phyloP scores from a whole-genome alignment of 2,113 vertebrate species.

The Peromyscus leucopus region DNA sequence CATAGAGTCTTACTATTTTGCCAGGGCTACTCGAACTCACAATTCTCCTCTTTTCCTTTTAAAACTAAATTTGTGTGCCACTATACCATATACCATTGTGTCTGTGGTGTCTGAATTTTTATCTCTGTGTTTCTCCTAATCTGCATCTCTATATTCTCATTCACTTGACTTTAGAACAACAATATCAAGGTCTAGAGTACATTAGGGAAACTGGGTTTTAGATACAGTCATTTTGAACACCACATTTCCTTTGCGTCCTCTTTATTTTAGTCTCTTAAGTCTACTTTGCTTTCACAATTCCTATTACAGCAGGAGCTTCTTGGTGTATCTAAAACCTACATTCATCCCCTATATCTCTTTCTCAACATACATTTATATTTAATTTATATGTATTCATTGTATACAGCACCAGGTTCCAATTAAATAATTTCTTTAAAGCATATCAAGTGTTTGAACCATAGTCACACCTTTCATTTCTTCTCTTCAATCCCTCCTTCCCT shows the following conservation, averaged over 20 bases:
- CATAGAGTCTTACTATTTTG: not conserved
- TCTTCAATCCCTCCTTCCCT: not conserved
- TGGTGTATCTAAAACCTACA: not conserved
- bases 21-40: not conserved
- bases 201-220: not conserved
- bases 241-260: not conserved
- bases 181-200: not conserved
- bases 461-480: not conserved
- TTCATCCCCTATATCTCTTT: not conserved
- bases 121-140: not conserved
- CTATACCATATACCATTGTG: too few relatives aligned
- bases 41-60: not conserved
- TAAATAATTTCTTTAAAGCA: not conserved
- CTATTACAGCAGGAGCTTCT: not conserved
- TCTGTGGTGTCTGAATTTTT: not conserved
- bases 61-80: not conserved
- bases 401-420: not conserved
- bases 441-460: not conserved
- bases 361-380: not conserved
- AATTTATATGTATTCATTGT: not conserved
- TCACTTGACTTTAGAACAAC: not conserved
- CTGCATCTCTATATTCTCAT: not conserved
- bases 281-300: constrained; percentile 26
- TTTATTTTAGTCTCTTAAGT: not conserved
- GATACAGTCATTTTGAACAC: not conserved